Evolutionary conservation across 1,140 invertebrate species (phyloP).

Genomic region (Procambarus virginalis): DNA sequence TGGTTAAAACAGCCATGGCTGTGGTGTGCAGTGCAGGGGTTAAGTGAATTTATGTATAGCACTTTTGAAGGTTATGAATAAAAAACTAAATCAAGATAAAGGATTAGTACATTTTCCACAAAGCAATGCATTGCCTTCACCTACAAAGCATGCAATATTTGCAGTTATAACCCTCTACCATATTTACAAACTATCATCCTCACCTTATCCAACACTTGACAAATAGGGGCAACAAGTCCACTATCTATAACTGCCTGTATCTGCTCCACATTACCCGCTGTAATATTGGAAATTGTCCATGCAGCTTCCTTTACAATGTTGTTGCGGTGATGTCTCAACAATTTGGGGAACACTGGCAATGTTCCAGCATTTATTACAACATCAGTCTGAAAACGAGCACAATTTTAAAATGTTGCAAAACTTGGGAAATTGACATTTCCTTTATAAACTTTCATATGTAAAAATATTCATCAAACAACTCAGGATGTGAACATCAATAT

Average conservation of each 20-base stretch:
- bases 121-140: too few relatives aligned
- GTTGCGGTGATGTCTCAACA: conserved; percentile 85
- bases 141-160: too few relatives aligned
- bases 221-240: conserved; percentile 81
- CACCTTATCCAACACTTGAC: conserved; percentile 81
- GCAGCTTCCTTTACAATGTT: conserved; percentile 90
- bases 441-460: neutral
- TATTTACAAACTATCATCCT: neutral
- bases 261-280: conserved; percentile 84
- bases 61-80: too few relatives aligned
- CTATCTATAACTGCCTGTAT: conserved; percentile 85
- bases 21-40: too few relatives aligned
- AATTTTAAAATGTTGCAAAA: neutral
- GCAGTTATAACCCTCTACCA: neutral
- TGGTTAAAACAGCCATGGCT: too few relatives aligned
- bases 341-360: conserved; percentile 81
- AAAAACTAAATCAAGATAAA: too few relatives aligned
- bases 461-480: neutral
- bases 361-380: conserved; percentile 87
- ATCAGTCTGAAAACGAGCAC: conserved; percentile 84
- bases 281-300: conserved; percentile 89
- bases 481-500: conserved; percentile 50
- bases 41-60: too few relatives aligned
- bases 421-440: neutral
- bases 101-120: too few relatives aligned